Evolutionary conservation across 2,797 vertebrate species (phyloP).

Genomic region (Chanos chanos): DNA sequence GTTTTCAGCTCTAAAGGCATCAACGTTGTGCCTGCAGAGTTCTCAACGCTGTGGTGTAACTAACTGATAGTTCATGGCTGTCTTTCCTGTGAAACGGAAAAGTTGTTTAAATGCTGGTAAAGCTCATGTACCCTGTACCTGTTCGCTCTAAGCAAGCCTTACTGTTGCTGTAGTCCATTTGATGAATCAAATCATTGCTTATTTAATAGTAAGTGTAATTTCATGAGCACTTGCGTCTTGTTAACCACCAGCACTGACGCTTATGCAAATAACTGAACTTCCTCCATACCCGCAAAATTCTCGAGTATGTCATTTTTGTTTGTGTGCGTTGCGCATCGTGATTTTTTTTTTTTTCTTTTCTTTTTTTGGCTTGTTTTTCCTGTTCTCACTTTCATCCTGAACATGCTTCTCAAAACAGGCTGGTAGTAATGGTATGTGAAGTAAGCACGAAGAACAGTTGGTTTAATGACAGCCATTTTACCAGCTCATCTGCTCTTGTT

Average conservation of each 20-base stretch:
- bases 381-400: background rate
- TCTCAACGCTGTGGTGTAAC: constrained; percentile 14
- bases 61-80: constrained; percentile 24
- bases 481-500: background rate
- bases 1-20: constrained; percentile 9
- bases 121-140: too few relatives aligned
- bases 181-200: too few relatives aligned
- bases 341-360: background rate
- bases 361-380: background rate
- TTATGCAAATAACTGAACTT: too few relatives aligned
- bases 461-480: constrained; percentile 3
- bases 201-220: too few relatives aligned
- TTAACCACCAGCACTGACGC: too few relatives aligned
- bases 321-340: too few relatives aligned
- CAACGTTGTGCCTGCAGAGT: background rate
- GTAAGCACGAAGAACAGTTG: too few relatives aligned
- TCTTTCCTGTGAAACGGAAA: constrained; percentile 11
- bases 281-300: background rate
- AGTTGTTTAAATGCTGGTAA: too few relatives aligned
- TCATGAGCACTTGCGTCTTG: too few relatives aligned
- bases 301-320: background rate
- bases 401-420: background rate
- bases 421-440: too few relatives aligned
- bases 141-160: too few relatives aligned
- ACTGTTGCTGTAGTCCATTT: too few relatives aligned